Conservation (phyloP, 2,113 vertebrate genomes). For the Melanostigma gelatinosum region DNA sequence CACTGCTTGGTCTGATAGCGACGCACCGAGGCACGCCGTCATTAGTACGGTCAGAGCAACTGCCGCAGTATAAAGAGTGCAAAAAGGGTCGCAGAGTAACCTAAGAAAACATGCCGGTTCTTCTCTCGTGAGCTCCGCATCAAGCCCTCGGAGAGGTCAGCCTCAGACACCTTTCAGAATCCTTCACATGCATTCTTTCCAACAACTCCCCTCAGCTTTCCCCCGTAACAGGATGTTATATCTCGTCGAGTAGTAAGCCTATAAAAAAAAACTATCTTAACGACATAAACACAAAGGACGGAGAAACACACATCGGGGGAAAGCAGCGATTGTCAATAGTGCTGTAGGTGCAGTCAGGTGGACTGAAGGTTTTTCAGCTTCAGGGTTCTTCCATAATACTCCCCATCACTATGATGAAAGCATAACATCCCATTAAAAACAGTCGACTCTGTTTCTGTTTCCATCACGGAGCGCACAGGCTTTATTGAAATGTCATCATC, state of each 20-base stretch:
- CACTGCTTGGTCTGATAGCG: too few relatives aligned
- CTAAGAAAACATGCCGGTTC: too few relatives aligned
- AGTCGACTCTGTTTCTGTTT: too few relatives aligned
- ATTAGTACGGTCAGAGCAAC: too few relatives aligned
- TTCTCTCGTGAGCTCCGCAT: too few relatives aligned
- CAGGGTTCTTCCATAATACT: neutral
- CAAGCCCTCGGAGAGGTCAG: conserved; percentile 28
- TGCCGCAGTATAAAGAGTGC: too few relatives aligned
- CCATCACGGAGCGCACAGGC: neutral
- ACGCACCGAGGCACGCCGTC: too few relatives aligned
- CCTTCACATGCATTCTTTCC: conserved; percentile 46
- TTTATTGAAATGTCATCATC: conserved; percentile 5
- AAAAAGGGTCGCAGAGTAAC: too few relatives aligned
- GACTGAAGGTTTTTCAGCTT: conserved; percentile 6
- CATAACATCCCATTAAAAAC: too few relatives aligned
- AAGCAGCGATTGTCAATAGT: conserved; percentile 10
- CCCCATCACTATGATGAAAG: too few relatives aligned
- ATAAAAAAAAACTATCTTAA: conserved; percentile 44
- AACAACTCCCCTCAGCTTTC: conserved; percentile 35
- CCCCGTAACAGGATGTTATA: conserved; percentile 42
- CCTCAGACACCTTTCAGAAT: conserved; percentile 47
- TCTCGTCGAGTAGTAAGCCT: conserved; percentile 30
- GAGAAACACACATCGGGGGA: neutral
- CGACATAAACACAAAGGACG: conserved; percentile 29
- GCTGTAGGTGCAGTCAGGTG: conserved; percentile 15